Conservation (phyloP, 2,888 invertebrate genomes). For the Caenorhabditis sp. region DNA sequence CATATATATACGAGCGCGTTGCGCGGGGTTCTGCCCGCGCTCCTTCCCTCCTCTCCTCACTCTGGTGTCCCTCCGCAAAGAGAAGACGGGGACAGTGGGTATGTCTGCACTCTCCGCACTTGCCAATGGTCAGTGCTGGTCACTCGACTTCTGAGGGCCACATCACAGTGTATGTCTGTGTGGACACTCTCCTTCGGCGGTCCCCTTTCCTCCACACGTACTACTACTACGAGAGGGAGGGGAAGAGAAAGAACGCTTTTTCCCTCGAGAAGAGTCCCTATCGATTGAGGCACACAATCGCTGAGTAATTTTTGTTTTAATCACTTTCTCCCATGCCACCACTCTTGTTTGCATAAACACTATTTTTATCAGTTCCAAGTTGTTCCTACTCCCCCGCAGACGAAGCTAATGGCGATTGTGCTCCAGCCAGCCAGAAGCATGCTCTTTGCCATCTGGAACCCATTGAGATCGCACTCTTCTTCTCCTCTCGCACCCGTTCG, state of each 20-base stretch:
- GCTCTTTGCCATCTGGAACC: slow-evolving; percentile 29
- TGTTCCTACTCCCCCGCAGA: slow-evolving; percentile 2
- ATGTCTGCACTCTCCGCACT: slow-evolving; percentile 49
- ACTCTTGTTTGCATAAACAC: neutral
- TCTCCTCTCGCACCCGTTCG: slow-evolving; percentile 4
- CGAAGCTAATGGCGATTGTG: neutral
- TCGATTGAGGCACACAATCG: slow-evolving; percentile 5
- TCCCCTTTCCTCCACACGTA: slow-evolving; percentile 14
- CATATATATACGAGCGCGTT: slow-evolving; percentile 47
- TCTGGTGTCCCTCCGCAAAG: slow-evolving; percentile 18
- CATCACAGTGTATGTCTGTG: slow-evolving; percentile 32
- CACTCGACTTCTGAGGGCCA: slow-evolving; percentile 39
- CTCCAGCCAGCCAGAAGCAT: neutral
- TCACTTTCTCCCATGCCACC: neutral
- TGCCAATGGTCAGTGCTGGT: slow-evolving; percentile 44
- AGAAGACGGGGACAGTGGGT: neutral
- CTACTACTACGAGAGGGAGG: slow-evolving; percentile 14
- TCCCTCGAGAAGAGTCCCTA: slow-evolving; percentile 9
- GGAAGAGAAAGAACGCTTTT: slow-evolving; percentile 21
- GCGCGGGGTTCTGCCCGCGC: no score
- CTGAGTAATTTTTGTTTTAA: slow-evolving; percentile 4
- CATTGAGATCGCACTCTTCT: slow-evolving; percentile 22
- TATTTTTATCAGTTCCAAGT: slow-evolving; percentile 1
- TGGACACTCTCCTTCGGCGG: slow-evolving; percentile 42
- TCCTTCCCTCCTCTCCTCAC: neutral